Evolutionary conservation across 2,113 vertebrate genomes (phyloP), one percentile per base, ranked within the genome.

Genomic region (Sebastes fasciatus): DNA sequence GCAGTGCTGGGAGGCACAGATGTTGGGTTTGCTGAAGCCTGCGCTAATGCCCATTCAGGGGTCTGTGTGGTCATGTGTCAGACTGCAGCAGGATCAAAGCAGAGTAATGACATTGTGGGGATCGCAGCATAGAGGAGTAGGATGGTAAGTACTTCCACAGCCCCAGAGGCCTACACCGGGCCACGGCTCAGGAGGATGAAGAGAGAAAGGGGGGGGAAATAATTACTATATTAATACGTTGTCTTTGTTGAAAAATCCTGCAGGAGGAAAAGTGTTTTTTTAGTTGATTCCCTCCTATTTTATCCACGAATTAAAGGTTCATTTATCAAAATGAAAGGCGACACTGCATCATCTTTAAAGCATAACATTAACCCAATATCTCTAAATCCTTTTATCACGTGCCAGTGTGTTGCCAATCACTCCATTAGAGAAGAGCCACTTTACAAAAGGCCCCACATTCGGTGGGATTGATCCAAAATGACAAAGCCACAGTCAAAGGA

Each of bases 21-120:
- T 96, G 96, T 93, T 94, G 83, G 92, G 94, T 94, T 96, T 96
- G 94, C 91, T 97, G 97, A 97, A 97, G 97, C 97, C 95, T 97
- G 81, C 82, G 42, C 96, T 98, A 98, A 98, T 97, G 96, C 92
- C 93, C 96, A 90, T 96, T 95, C 95, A 95, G 95, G 94, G 74
- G 77, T 94, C 93, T 91, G 90, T 93, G 95, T 94, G 96, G 95
- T 95, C 96, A 97, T 95, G 96, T 97, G 97, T 98, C 97, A 97
- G 92, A 96, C 94, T 96, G 92, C 90, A 95, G 96, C 82, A 97
- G 95, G 95, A 97, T 97, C 96, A 98, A 96, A 91, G 83, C 86
- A 60, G 78, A 93, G 77, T 93, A 88, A 94, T 90, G 89, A 92
- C 91, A 93, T 76, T 89, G 82, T 80, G 86, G 85, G 23, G 91